Evolutionary conservation across 2,888 invertebrate species (phyloP).

Genomic region (Oscheius sp.): DNA sequence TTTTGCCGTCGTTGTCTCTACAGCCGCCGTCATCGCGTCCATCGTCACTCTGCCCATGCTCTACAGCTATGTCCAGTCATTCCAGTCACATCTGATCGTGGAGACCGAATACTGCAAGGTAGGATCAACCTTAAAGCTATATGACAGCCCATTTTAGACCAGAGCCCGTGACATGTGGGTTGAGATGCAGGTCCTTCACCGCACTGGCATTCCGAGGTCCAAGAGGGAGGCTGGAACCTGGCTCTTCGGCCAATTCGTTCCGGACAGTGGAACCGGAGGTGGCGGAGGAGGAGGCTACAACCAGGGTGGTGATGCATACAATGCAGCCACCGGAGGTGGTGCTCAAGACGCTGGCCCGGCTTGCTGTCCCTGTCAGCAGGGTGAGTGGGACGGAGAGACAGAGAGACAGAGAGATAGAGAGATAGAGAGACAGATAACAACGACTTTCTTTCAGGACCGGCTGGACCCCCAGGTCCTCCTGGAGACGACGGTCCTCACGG

Average conservation of each 20-base stretch:
- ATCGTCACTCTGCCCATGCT: conserved; percentile 72
- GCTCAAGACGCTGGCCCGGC: conserved; percentile 55
- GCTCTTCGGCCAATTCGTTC: conserved; percentile 69
- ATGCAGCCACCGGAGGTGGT: conserved; percentile 37
- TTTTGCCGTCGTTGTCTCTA: conserved; percentile 72
- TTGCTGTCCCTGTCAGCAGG: conserved; percentile 67
- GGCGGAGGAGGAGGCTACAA: conserved; percentile 41
- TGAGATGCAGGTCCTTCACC: conserved; percentile 72
- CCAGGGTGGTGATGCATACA: conserved; percentile 31
- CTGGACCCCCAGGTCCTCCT: conserved; percentile 65
- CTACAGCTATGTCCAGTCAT: conserved; percentile 72
- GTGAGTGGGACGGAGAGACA: conserved; percentile 1
- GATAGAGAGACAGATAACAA: background rate
- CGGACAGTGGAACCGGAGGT: conserved; percentile 61
- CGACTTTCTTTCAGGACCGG: conserved; percentile 44
- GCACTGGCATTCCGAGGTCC: conserved; percentile 55
- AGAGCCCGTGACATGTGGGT: conserved; percentile 73
- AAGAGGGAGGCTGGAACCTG: conserved; percentile 60
- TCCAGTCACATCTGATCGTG: conserved; percentile 72
- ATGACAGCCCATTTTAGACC: conserved; percentile 44
- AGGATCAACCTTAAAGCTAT: background rate
- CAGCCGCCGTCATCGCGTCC: conserved; percentile 70
- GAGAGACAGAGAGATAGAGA: background rate
- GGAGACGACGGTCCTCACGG: conserved; percentile 62
- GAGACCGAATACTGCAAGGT: conserved; percentile 73